phyloP scores from a whole-genome alignment of 53 echinoderm and acorn worm genomes.

The Astropecten irregularis region DNA sequence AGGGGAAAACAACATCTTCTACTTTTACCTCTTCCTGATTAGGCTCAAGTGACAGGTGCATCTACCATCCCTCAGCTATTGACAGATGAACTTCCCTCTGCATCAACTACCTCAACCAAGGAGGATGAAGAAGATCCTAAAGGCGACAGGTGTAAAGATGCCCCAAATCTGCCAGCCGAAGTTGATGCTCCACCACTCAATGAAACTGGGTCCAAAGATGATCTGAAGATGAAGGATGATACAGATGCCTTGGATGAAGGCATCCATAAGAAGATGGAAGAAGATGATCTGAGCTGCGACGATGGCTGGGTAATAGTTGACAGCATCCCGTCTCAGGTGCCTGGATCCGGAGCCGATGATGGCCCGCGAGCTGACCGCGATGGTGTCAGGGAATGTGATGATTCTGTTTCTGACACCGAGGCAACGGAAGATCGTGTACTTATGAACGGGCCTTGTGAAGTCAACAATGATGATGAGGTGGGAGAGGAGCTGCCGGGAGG shows the following conservation, averaged over 20 bases:
- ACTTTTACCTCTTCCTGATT: too few relatives aligned
- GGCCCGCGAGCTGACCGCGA: too few relatives aligned
- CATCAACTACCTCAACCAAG: too few relatives aligned
- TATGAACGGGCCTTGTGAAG: slow-evolving; percentile 4
- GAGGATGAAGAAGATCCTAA: too few relatives aligned
- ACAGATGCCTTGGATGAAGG: background rate
- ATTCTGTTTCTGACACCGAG: too few relatives aligned
- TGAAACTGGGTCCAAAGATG: background rate
- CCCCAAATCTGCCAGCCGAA: too few relatives aligned
- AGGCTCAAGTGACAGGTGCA: too few relatives aligned
- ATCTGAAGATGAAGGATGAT: background rate
- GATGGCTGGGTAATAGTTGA: background rate
- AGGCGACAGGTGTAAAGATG: too few relatives aligned
- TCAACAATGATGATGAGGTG: background rate
- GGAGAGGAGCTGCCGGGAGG: background rate
- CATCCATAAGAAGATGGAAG: background rate
- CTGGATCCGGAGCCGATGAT: background rate
- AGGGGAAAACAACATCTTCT: too few relatives aligned
- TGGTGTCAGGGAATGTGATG: background rate
- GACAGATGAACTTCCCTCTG: too few relatives aligned
- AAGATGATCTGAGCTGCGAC: background rate
- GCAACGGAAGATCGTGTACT: background rate
- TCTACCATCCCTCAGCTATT: too few relatives aligned
- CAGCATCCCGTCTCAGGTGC: background rate
- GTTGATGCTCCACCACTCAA: too few relatives aligned